phyloP scores from a whole-genome alignment of 2,888 invertebrate genomes.

The Cheilosia soror region DNA sequence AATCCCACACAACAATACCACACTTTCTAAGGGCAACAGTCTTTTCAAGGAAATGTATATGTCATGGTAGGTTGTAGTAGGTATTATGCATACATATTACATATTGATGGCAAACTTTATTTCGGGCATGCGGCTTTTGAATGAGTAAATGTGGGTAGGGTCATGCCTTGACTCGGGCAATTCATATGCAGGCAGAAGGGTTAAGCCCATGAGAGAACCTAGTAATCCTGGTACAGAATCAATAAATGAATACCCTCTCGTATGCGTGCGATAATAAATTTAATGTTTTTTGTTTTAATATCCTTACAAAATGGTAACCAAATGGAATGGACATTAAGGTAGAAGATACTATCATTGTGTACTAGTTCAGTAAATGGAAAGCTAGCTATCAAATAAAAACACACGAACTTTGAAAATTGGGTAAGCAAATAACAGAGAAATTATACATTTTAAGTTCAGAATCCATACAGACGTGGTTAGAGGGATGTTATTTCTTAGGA shows the following conservation, averaged over 20 bases:
- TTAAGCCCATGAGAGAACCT: slow-evolving; percentile 49
- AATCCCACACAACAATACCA: slow-evolving; percentile 3
- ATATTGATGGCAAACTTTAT: slow-evolving; percentile 17
- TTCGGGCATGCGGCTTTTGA: slow-evolving; percentile 39
- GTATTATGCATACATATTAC: too few relatives aligned
- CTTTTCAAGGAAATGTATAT: slow-evolving; percentile 21
- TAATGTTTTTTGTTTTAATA: slow-evolving; percentile 61
- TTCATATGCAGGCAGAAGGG: slow-evolving; percentile 48
- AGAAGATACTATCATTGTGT: slow-evolving; percentile 27
- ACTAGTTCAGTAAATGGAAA: slow-evolving; percentile 42
- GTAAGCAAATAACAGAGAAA: slow-evolving; percentile 17
- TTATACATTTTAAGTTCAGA: neutral
- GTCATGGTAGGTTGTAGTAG: neutral
- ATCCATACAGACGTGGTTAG: neutral
- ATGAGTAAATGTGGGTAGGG: slow-evolving; percentile 5
- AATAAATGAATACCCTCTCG: slow-evolving; percentile 52
- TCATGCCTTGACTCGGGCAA: slow-evolving; percentile 32
- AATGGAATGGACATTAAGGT: slow-evolving; percentile 35
- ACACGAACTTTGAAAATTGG: slow-evolving; percentile 42
- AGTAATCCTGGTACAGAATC: slow-evolving; percentile 59
- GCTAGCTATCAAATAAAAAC: slow-evolving; percentile 46
- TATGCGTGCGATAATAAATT: slow-evolving; percentile 58
- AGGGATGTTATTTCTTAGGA: neutral
- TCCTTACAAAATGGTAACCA: slow-evolving; percentile 42
- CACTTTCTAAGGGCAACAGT: neutral